Evolutionary conservation across 2,888 invertebrate genomes (phyloP).

Genomic region (Creontiades dilutus): DNA sequence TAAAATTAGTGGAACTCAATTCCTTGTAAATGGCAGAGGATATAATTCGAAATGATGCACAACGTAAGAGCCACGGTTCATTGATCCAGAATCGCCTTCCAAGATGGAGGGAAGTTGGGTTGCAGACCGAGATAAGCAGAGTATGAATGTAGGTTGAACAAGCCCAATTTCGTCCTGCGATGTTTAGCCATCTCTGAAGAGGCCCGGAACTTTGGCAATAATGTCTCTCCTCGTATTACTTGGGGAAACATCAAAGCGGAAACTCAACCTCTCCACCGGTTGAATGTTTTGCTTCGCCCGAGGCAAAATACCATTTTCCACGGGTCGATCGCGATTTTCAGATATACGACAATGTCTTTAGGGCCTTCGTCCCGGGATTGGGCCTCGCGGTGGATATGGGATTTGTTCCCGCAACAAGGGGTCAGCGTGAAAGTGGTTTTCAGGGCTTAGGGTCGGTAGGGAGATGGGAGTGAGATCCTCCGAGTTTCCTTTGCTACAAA

Average conservation of each 20-base stretch:
- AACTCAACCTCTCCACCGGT: background rate
- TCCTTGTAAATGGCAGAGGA: too few species aligned
- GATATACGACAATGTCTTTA: background rate
- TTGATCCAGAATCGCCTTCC: too few species aligned
- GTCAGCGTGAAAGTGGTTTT: too few species aligned
- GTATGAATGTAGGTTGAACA: background rate
- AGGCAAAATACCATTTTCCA: background rate
- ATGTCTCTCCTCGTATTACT: constrained; percentile 12
- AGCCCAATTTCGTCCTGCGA: background rate
- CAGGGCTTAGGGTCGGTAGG: too few species aligned
- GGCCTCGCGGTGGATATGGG: background rate
- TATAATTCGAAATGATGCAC: too few species aligned
- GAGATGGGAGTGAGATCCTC: too few species aligned
- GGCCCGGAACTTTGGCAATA: constrained; percentile 10
- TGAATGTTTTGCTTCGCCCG: background rate
- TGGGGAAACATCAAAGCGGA: constrained; percentile 11
- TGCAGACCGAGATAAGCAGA: background rate
- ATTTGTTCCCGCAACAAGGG: too few species aligned
- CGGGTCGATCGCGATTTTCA: background rate
- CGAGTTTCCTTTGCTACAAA: too few species aligned
- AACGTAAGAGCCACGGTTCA: too few species aligned
- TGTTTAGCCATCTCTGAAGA: background rate
- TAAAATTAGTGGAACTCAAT: too few species aligned
- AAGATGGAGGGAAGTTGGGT: background rate
- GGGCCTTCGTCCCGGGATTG: background rate